Evolutionary conservation across 2,797 vertebrate species (phyloP).

Genomic region (Gallirallus australis): DNA sequence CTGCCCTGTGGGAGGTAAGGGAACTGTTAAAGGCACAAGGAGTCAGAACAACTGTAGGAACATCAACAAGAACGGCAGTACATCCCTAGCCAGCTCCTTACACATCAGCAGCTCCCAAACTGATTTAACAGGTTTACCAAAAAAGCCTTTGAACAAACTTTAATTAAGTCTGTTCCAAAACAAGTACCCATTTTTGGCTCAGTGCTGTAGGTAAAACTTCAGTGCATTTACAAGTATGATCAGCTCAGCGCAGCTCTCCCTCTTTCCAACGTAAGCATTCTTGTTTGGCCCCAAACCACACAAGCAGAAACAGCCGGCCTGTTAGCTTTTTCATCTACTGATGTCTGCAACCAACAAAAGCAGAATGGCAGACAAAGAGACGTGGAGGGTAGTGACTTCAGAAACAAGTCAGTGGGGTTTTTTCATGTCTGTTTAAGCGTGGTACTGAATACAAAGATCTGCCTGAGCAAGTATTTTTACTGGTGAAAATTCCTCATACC

Average conservation of each 20-base stretch:
- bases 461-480: background rate
- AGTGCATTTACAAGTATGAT: conserved; percentile 53
- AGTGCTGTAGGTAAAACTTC: conserved; percentile 27
- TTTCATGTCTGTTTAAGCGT: background rate
- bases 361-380: background rate
- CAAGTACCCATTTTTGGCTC: background rate
- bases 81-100: background rate
- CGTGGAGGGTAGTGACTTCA: background rate
- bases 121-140: conserved; percentile 1
- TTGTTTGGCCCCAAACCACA: background rate
- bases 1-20: background rate
- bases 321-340: background rate
- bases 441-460: background rate
- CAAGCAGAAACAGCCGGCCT: background rate
- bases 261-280: background rate
- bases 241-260: background rate
- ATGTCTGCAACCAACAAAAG: background rate
- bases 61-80: background rate
- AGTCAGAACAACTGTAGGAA: background rate
- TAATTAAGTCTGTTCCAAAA: conserved; percentile 36
- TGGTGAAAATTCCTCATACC: background rate
- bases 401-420: background rate
- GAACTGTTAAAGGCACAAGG: background rate
- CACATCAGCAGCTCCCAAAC: background rate
- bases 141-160: conserved; percentile 43